phyloP scores from a whole-genome alignment of 2,797 vertebrate species.

The Odontamblyopus lacepedii region DNA sequence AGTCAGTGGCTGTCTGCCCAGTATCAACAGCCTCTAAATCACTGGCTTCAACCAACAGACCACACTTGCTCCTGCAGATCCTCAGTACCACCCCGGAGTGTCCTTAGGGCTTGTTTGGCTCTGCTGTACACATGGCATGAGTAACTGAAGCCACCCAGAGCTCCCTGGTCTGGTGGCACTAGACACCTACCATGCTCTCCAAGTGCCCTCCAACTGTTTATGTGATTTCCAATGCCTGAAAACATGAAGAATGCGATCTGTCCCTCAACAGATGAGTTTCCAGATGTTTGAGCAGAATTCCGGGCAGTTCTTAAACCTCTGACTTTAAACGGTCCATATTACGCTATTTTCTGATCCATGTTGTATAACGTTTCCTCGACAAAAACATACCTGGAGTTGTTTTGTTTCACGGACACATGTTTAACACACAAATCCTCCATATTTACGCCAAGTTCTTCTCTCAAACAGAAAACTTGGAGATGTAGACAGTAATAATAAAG shows the following conservation, averaged over 20 bases:
- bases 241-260: slow-evolving; percentile 38
- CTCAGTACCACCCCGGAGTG: slow-evolving; percentile 74
- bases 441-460: too few species aligned
- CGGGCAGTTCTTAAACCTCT: slow-evolving; percentile 30
- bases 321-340: slow-evolving; percentile 17
- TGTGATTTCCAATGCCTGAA: slow-evolving; percentile 48
- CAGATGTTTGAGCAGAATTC: slow-evolving; percentile 38
- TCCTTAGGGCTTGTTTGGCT: slow-evolving; percentile 76
- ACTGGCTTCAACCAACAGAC: slow-evolving; percentile 73
- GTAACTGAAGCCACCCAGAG: slow-evolving; percentile 75
- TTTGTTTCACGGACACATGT: too few species aligned
- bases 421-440: too few species aligned
- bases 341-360: too few species aligned
- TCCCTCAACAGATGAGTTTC: slow-evolving; percentile 46
- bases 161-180: slow-evolving; percentile 64
- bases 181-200: slow-evolving; percentile 60
- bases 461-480: too few species aligned
- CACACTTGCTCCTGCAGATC: slow-evolving; percentile 73
- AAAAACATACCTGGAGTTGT: too few species aligned
- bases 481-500: too few species aligned
- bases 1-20: slow-evolving; percentile 77
- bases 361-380: too few species aligned
- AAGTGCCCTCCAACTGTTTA: slow-evolving; percentile 65
- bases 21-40: slow-evolving; percentile 84
- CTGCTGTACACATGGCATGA: slow-evolving; percentile 74